Evolutionary conservation across 1,140 invertebrate species (phyloP).

Genomic region (Tetramorium parvispinum): DNA sequence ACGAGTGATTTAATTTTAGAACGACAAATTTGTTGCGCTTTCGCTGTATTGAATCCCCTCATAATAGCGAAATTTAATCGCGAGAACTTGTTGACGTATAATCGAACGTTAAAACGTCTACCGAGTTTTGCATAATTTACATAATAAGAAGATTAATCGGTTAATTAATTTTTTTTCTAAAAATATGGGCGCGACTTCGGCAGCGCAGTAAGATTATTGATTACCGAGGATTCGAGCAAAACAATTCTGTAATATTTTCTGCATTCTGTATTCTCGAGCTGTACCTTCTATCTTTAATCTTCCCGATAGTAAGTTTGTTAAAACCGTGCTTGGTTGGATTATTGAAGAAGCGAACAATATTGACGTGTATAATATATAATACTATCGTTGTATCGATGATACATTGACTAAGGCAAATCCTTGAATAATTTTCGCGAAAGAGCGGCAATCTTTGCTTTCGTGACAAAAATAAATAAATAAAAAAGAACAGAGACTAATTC

Average conservation of each 20-base stretch:
- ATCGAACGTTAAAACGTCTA: slow-evolving; percentile 35
- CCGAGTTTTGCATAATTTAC: slow-evolving; percentile 38
- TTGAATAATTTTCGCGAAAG: not conserved
- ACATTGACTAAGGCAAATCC: not conserved
- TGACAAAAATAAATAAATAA: not conserved
- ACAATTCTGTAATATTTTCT: not conserved
- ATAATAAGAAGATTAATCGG: slow-evolving; percentile 46
- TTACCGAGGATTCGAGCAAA: not conserved
- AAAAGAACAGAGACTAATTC: not conserved
- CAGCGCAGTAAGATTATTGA: not conserved
- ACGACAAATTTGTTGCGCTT: slow-evolving; percentile 25
- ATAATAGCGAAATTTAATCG: slow-evolving; percentile 19
- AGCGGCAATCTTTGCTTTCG: not conserved
- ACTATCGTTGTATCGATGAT: not conserved
- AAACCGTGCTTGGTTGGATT: not conserved
- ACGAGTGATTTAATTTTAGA: slow-evolving; percentile 26
- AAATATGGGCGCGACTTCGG: not conserved
- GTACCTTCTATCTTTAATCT: not conserved
- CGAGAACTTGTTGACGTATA: slow-evolving; percentile 45
- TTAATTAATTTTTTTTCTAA: slow-evolving; percentile 41
- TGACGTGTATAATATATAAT: not conserved
- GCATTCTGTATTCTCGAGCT: not conserved
- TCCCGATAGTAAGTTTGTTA: not conserved
- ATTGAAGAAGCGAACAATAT: not conserved
- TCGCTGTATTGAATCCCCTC: not conserved